Base-by-base conservation (phyloP, 2,888 invertebrate species). In the Acanthosoma haemorrhoidale region DNA sequence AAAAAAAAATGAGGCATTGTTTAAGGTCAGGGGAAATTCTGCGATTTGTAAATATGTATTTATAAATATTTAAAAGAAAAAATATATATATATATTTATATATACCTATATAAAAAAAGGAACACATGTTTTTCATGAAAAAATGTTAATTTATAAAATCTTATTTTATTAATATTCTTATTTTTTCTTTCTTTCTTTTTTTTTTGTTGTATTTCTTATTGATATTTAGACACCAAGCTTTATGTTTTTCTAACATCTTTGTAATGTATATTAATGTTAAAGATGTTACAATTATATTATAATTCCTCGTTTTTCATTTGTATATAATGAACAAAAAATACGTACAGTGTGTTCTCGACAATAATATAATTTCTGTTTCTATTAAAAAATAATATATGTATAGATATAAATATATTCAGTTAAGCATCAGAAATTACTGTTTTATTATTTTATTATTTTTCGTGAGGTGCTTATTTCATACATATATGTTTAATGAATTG, bases 201-300 rank as follows among this genome's bases (percentile, higher is more conserved):
- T n/a, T 63, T 39, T 39, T 63, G 15, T 68, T 58, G 57, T 68
- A 51, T 58, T 68, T 67, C 21, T 58, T 57, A 29, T 9, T 68
- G 25, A 38, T 25, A 13, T 41, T 59, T 69, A n/a, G n/a, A n/a
- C n/a, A n/a, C n/a, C n/a, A n/a, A 60, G 31, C 59, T 5, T 25
- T 13, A 16, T 41, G 39, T 21, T 16, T 64, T 41, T 59, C 31
- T 39, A 15, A 41, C 13, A 69, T 39, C 60, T 34, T 60, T 64
- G 31, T 64, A 64, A 41, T 41, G 15, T 38, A 64, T 29, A 15
- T 41, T 39, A 64, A 29, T 29, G 38, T 64, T 64, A 31, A 39
- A 61, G 18, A 25, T 38, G 21, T 61, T 21, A 36, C 16, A 38
- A 34, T 36, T 34, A n/a, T 61, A 25, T 61, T n/a, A 2, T 36